Evolutionary conservation across 2,113 vertebrate genomes (phyloP), one percentile per base, ranked within the genome.

Genomic region (Ascaphus truei): DNA sequence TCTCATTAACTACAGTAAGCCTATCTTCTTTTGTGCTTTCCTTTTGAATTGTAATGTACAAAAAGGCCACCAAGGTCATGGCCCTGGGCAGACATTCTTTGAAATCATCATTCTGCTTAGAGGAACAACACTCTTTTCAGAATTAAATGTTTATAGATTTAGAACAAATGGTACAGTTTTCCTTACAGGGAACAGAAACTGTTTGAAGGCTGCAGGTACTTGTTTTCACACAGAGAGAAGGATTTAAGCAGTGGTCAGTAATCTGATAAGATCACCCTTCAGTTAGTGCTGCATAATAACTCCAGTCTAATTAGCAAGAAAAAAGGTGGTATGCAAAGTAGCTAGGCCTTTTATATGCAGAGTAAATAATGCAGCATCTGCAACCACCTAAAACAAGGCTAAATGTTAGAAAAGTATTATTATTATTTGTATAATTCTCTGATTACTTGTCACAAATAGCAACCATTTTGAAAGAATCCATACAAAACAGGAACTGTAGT

Each of bases 61-160:
- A 48, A 77, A 76, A 84, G 85, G 86, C 84, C 83, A 75, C 75
- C 75, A 71, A 88, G 90, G 86, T 90, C 85, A 89, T 73, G 79
- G 89, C 90, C 89, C 83, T 67, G 76, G 84, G 90, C 88, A 76
- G 77, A 84, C 82, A 86, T 88, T 88, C 84, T 83, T 87, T 89
- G 74, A 77, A 81, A 78, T 79, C 79, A 74, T 79, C 82, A 77
- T 76, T 80, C 73, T 80, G 81, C 78, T 88, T 84, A 81, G 83
- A 81, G 74, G 72, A 71, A 76, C 73, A 71, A 56, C 41, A 47
- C 57, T 57, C 30, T 63, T 55, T 68, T 73, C 48, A 58, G 71
- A 77, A 78, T 79, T 1, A 80, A 76, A 43, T 71, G 76, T 68
- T 63, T 61, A 56, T 72, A 74, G 75, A 69, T 65, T 55, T 37